Evolutionary conservation across 2,888 invertebrate genomes (phyloP), one percentile per base, ranked within the genome.

Genomic region (Eubasilissa splendida): DNA sequence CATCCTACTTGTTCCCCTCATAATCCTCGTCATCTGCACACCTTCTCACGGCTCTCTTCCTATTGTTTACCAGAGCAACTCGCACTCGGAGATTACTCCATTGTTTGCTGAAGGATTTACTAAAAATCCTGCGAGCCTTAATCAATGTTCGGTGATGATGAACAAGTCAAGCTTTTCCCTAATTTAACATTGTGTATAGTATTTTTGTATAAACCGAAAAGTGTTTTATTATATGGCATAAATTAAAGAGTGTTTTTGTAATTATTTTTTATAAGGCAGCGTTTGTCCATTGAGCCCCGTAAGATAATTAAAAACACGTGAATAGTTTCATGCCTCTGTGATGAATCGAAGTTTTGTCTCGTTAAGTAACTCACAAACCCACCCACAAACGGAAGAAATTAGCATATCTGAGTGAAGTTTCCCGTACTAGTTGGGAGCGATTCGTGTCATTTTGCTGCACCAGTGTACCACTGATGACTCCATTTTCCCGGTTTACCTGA

Each of bases 1-100:
- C 75, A 70, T 70, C 58, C 58, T 54, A 52, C 66, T 56, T 53
- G 42, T 73, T 70, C 66, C 63, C 63, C 56, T 33, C 68, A 52
- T 73, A 77, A 78, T 79, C 78, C 78, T 73, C 76, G 81, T 53
- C 81, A 81, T 81, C 78, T 81, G 81, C 70, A 22, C 65, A 42
- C 65, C 53, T 79, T 81, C 81, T 81, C 81, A 81, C 81, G 81
- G 75, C 77, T 74, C 74, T 74, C 59, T 60, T 33, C 59, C 59
- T 59, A 78, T 81, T 81, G 81, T 81, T 81, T 81, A 78, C 81
- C 58, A 33, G 31, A 58, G 70, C 73, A 65, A 56, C 81, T 75
- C 68, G 77, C 78, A 81, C 78, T 78, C 77, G 75, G 54, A 77
- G 70, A 81, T 81, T 81, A 78, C 81, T 65, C 59, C 76, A 76